Percentiles rank a stretch among this genome's conserved stretches.
Conservation (phyloP, 2,113 vertebrate genomes). For the Steatornis caripensis region DNA sequence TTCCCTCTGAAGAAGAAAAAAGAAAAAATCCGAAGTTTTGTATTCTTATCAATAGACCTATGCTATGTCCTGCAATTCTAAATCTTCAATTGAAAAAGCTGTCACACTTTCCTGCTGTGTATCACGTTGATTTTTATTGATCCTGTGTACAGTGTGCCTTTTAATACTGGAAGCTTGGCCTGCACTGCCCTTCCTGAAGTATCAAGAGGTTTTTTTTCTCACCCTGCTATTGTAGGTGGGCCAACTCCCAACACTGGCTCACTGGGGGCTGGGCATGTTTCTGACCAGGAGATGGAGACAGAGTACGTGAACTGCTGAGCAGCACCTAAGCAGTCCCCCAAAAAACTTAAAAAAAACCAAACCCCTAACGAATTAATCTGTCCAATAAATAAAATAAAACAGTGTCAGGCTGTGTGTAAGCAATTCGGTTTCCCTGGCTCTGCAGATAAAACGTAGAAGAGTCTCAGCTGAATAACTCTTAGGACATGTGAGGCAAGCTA, state of each 20-base stretch:
- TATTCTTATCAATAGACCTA: not conserved
- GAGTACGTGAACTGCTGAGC: not conserved
- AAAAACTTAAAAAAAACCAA: no score
- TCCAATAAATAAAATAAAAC: not conserved
- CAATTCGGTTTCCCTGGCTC: not conserved
- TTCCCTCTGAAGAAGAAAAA: not conserved
- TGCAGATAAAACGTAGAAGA: not conserved
- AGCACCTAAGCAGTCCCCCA: not conserved
- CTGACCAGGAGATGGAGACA: slow-evolving; percentile 57
- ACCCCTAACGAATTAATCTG: no score
- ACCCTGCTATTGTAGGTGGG: not conserved
- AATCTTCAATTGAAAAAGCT: not conserved
- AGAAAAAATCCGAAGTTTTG: no score
- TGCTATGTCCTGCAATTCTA: not conserved
- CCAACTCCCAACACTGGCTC: rapidly evolving
- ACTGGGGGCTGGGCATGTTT: not conserved
- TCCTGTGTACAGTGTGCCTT: not conserved
- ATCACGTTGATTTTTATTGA: rapidly evolving
- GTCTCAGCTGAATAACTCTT: not conserved
- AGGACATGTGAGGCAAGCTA: rapidly evolving
- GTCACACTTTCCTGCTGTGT: rapidly evolving
- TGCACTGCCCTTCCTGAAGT: not conserved
- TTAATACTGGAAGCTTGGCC: not conserved
- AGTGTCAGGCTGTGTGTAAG: not conserved
- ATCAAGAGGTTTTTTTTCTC: not conserved